Evolutionary conservation across 2,888 invertebrate genomes (phyloP).

Genomic region (Parnassius orleans): DNA sequence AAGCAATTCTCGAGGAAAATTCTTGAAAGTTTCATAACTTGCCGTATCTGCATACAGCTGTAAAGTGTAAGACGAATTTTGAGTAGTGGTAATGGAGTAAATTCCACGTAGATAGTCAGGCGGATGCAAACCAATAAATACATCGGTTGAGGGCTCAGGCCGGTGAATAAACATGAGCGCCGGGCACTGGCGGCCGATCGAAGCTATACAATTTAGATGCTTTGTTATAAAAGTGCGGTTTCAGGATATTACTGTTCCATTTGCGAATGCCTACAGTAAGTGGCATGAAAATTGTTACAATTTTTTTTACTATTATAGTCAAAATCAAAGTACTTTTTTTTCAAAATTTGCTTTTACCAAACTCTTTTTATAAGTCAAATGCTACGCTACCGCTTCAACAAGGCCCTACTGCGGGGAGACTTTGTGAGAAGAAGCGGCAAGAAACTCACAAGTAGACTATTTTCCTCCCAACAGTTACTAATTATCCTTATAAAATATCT

Average conservation of each 20-base stretch:
- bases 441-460: too few species aligned
- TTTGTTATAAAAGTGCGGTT: conserved; percentile 27
- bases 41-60: conserved; percentile 53
- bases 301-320: too few species aligned
- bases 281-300: neutral
- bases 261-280: conserved; percentile 7
- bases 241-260: conserved; percentile 26
- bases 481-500: too few species aligned
- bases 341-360: too few species aligned
- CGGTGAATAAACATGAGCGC: conserved; percentile 49
- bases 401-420: too few species aligned
- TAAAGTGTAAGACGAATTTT: conserved; percentile 69
- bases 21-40: conserved; percentile 24
- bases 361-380: too few species aligned
- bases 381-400: too few species aligned
- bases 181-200: conserved; percentile 30
- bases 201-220: conserved; percentile 17
- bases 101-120: conserved; percentile 55
- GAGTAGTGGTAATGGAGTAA: conserved; percentile 46
- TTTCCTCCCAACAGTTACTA: too few species aligned
- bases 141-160: conserved; percentile 53
- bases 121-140: conserved; percentile 71
- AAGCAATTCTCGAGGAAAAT: neutral
- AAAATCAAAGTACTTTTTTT: too few species aligned
- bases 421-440: too few species aligned